These are phyloP conservation scores for Delia radicum DNA, from an alignment of 1,140 invertebrate species.

Conservation along the genomic window DNA sequence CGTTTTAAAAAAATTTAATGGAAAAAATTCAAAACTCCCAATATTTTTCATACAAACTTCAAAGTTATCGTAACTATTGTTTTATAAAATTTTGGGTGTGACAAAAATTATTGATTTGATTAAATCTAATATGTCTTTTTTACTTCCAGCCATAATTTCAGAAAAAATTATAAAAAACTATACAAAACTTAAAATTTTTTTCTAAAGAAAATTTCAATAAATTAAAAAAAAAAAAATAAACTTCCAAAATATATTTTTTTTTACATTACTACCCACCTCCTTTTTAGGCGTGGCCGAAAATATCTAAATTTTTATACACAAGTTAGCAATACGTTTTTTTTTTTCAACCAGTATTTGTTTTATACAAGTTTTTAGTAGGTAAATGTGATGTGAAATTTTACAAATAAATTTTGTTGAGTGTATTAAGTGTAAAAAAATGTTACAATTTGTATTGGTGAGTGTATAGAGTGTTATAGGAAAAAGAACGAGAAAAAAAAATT, in stretches of 20 bases:
- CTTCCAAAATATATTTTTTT: constrained; percentile 11
- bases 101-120: too few species aligned
- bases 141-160: too few species aligned
- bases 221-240: neutral
- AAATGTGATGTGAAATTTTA: neutral
- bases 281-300: constrained; percentile 55
- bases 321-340: neutral
- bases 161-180: too few species aligned
- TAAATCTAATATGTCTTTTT: too few species aligned
- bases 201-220: neutral
- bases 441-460: neutral
- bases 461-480: neutral
- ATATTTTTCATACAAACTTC: too few species aligned
- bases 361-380: neutral
- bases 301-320: constrained; percentile 38
- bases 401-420: neutral
- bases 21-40: too few species aligned
- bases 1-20: too few species aligned
- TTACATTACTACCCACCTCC: constrained; percentile 43
- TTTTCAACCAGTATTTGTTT: neutral
- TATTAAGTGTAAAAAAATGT: neutral
- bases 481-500: constrained; percentile 14
- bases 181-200: too few species aligned
- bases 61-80: too few species aligned
- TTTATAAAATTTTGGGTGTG: too few species aligned